Conservation (phyloP, 2,797 vertebrate species). For the Typhlichthys eigenmanni region DNA sequence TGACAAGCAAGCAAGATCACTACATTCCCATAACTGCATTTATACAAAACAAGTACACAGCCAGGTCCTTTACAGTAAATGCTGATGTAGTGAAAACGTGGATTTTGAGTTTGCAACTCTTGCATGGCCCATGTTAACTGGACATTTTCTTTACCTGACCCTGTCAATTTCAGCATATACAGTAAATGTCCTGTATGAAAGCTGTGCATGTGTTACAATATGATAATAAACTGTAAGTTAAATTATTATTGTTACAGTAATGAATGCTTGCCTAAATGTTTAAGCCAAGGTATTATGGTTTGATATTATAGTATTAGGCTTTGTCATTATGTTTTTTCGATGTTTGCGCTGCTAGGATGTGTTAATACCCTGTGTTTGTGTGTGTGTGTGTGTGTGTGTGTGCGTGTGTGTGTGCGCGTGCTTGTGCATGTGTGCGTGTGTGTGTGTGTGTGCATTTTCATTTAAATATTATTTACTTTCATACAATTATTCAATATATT, state of each 20-base stretch:
- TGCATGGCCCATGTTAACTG: background rate
- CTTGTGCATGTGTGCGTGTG: conserved; percentile 7
- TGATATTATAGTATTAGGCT: no score
- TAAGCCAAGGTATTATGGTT: no score
- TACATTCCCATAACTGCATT: conserved; percentile 33
- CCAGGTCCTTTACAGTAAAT: conserved; percentile 23
- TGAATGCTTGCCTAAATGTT: no score
- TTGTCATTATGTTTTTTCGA: no score
- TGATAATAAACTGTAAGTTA: background rate
- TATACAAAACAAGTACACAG: conserved; percentile 39
- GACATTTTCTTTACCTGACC: conserved; percentile 20
- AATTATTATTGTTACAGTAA: background rate
- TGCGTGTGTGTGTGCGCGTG: conserved; percentile 20
- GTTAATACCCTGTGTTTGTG: background rate
- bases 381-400: conserved; percentile 22
- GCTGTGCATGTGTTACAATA: conserved; percentile 19
- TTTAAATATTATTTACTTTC: no score
- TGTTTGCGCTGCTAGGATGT: background rate
- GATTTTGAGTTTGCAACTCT: conserved; percentile 6
- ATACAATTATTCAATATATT: no score
- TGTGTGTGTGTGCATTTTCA: conserved; percentile 16
- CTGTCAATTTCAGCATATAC: background rate
- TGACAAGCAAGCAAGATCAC: conserved; percentile 14
- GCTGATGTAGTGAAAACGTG: conserved; percentile 18
- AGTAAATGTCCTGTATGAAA: background rate